These are phyloP conservation scores for Pocillopora verrucosa DNA, from an alignment of 64 coral and sea anemone species.

Conservation along the genomic window DNA sequence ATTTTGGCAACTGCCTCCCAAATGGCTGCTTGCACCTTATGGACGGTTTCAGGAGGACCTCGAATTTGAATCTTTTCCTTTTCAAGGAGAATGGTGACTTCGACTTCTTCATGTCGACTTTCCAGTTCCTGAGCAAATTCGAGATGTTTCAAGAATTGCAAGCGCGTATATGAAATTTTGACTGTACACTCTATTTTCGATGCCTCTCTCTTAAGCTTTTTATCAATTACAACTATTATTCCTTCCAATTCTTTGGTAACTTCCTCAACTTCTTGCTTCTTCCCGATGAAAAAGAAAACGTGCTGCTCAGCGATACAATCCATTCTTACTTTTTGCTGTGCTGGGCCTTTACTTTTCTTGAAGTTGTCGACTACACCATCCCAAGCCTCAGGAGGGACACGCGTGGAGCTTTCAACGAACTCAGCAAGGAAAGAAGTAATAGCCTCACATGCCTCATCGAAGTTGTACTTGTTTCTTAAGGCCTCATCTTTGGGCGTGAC, in stretches of 20 bases:
- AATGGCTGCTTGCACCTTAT: neutral
- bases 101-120: neutral
- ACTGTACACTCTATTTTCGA: neutral
- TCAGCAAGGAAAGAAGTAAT: neutral
- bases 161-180: neutral
- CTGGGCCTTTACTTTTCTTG: neutral
- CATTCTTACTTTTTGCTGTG: neutral
- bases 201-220: neutral
- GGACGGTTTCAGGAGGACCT: neutral
- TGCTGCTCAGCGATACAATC: neutral
- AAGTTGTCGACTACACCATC: neutral
- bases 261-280: neutral
- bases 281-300: neutral
- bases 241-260: neutral
- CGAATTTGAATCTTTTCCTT: neutral
- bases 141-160: neutral
- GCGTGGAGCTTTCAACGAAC: neutral
- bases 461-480: neutral
- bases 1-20: constrained; percentile 13
- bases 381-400: neutral
- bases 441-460: neutral
- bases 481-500: neutral
- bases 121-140: constrained; percentile 15
- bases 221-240: neutral
- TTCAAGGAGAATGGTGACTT: neutral